Evolutionary conservation across 2,113 vertebrate genomes (phyloP).

Genomic region (Colius striatus): DNA sequence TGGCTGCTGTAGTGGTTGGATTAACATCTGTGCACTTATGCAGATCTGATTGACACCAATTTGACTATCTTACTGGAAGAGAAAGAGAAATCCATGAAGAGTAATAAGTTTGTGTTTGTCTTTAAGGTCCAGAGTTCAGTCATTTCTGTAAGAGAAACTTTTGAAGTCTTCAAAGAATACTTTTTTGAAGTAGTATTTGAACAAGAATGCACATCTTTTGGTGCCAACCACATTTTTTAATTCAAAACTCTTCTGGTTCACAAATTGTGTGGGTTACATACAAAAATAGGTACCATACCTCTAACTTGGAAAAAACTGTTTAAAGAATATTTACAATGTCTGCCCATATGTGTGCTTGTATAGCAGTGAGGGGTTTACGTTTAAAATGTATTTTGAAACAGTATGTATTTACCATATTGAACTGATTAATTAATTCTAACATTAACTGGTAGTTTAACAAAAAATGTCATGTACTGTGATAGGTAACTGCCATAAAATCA

Average conservation of each 20-base stretch:
- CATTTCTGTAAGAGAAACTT: background rate
- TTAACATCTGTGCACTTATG: background rate
- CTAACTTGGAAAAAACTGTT: background rate
- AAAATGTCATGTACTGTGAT: background rate
- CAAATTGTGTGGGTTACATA: background rate
- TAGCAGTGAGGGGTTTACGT: background rate
- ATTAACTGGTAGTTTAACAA: background rate
- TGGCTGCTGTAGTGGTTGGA: background rate
- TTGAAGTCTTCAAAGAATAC: background rate
- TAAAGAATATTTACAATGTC: background rate
- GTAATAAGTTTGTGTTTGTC: background rate
- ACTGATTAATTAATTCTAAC: background rate
- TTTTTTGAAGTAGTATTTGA: background rate
- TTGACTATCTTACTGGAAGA: background rate
- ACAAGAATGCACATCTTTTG: background rate
- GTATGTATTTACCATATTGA: background rate
- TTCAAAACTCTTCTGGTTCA: background rate
- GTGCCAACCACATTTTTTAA: background rate
- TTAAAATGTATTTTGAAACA: background rate
- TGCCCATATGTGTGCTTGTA: background rate
- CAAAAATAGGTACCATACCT: background rate
- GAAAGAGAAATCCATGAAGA: background rate
- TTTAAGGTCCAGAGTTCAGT: background rate
- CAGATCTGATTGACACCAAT: background rate
- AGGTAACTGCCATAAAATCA: background rate